These are phyloP conservation scores for Sardina pilchardus DNA, from an alignment of 2,113 vertebrate species.

Conservation along the genomic window DNA sequence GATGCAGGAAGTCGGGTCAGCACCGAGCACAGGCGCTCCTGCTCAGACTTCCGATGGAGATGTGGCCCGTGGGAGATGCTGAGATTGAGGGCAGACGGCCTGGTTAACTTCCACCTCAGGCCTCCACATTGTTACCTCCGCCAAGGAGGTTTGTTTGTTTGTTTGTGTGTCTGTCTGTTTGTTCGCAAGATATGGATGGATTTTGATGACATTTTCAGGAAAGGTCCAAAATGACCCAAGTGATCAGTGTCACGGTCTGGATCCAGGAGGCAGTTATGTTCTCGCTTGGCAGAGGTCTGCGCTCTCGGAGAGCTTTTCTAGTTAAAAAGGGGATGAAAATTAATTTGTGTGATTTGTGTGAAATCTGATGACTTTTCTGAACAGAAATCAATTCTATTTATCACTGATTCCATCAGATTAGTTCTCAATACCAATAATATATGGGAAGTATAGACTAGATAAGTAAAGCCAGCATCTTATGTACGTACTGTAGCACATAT, in stretches of 20 bases:
- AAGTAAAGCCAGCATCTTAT: too few relatives aligned
- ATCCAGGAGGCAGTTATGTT: too few relatives aligned
- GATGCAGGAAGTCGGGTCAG: constrained; percentile 79
- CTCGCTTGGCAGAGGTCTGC: too few relatives aligned
- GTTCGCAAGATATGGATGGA: too few relatives aligned
- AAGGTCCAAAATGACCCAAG: too few relatives aligned
- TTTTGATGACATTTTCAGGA: too few relatives aligned
- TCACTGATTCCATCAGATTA: neutral
- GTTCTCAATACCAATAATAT: neutral
- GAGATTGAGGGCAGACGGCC: constrained; percentile 78
- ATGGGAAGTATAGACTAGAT: neutral
- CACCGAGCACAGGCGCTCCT: constrained; percentile 72
- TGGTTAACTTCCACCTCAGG: constrained; percentile 72
- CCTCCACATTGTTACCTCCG: constrained; percentile 83
- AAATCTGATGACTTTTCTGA: neutral
- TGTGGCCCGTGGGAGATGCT: constrained; percentile 72
- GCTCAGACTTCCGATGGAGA: constrained; percentile 84
- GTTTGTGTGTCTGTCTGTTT: too few relatives aligned
- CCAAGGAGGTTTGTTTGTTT: too few relatives aligned
- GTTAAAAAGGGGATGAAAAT: constrained; percentile 78
- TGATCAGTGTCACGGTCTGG: too few relatives aligned
- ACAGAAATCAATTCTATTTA: neutral
- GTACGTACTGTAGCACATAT: too few relatives aligned
- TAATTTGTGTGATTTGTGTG: constrained; percentile 37
- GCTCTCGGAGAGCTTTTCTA: too few relatives aligned